Evolutionary conservation across 2,888 invertebrate species (phyloP), one percentile per base, ranked within the genome.

Genomic region (Mimumesa dahlbomi): DNA sequence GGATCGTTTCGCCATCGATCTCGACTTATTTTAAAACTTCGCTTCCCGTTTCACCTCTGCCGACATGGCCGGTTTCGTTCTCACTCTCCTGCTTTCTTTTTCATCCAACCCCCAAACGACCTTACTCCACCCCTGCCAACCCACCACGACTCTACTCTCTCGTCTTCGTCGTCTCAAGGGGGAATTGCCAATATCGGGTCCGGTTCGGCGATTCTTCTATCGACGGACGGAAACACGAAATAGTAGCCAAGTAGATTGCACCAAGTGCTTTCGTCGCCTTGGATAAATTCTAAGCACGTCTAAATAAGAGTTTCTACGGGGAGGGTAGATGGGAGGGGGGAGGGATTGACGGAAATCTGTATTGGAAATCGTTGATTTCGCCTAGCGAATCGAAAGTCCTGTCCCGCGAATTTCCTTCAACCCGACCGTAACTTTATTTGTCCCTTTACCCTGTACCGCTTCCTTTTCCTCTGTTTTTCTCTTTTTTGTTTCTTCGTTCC

Each of bases 1-100:
- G 53, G 65, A 73, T 68, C 62, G 63, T 71, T 65, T 13, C 58
- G 19, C 46, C 70, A 70, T 77, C 81, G 70, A 81, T 75, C 70
- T 70, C 53, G 34, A 59, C 70, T 75, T 78, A 70, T 73, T 71
- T 71, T 52, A 61, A 73, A 73, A 69, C 64, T 46, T 36, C 40
- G 21, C 25, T 40, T 18, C 22, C 25, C 11, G 18, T 29, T 42
- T 49, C 40, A 34, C 54, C 43, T 18, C 16, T 50, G 1, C 14
- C 38, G 19, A 22, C 16, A 9, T 25, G 9, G 9, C 4, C 45
- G 31, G 21, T 64, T 58, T 57, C 31, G 36, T n/a, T n/a, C 34
- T 38, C 48, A 7, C 22, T 34, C 22, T 49, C 29, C 1, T 6
- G 6, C 22, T 53, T 42, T 18, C 43, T n/a, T 16, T 6, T 16